These are phyloP conservation scores for Lophotis ruficrista DNA, from an alignment of 2,113 vertebrate genomes.

Conservation along the genomic window DNA sequence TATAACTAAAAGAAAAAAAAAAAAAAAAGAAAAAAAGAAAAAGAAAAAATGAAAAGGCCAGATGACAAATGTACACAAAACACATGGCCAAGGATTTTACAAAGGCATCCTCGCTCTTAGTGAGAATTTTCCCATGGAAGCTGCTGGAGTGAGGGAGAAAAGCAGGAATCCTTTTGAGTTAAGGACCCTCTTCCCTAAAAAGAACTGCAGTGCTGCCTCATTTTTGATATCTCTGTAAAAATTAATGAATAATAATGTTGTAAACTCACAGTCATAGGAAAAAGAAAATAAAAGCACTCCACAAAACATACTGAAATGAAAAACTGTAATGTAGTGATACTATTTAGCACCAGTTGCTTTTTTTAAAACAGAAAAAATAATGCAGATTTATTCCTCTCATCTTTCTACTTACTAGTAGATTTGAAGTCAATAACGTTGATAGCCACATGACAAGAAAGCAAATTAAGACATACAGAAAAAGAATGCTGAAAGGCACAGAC, in stretches of 20 bases:
- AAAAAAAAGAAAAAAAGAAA: no score
- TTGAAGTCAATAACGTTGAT: not conserved
- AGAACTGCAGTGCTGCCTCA: not conserved
- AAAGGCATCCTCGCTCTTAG: not conserved
- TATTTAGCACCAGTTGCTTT: not conserved
- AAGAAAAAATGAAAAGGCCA: not conserved
- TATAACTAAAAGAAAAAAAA: not conserved
- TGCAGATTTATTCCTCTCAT: not conserved
- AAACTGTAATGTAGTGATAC: no score
- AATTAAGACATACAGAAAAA: not conserved
- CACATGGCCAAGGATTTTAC: slow-evolving; percentile 22
- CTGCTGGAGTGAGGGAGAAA: not conserved
- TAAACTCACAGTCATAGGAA: not conserved
- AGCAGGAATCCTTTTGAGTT: not conserved
- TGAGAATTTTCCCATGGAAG: slow-evolving; percentile 31
- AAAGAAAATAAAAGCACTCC: not conserved
- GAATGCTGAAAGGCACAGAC: not conserved
- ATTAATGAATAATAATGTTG: no score
- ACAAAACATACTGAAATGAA: not conserved
- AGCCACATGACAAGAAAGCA: not conserved
- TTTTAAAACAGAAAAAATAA: not conserved
- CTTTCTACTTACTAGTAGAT: not conserved
- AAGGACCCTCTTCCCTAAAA: not conserved
- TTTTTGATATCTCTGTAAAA: not conserved
- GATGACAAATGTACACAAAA: slow-evolving; percentile 33